Conservation (phyloP, 2,113 vertebrate genomes). For the Apeltes quadracus region DNA sequence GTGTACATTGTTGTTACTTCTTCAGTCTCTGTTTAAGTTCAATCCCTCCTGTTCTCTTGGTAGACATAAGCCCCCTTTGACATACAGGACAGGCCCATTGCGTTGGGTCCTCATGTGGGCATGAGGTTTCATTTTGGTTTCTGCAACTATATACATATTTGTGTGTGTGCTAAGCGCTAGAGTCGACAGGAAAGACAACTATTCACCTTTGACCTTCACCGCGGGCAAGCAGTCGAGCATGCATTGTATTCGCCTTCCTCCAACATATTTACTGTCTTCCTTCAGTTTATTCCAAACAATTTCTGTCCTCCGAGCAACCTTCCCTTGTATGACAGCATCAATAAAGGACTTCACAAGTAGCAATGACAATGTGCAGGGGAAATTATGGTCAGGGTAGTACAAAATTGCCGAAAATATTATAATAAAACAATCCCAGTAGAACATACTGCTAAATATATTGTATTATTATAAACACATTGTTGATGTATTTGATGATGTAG, state of each 20-base stretch:
- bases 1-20: not conserved
- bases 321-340: not conserved
- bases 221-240: not conserved
- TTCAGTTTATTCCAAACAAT: not conserved
- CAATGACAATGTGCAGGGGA: not conserved
- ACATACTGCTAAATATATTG: not conserved
- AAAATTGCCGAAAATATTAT: not conserved
- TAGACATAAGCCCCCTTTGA: slow-evolving; percentile 19
- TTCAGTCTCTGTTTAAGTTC: not conserved
- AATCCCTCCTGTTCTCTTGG: not conserved
- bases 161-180: not conserved
- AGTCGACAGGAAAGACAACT: not conserved
- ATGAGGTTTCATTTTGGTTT: slow-evolving; percentile 6
- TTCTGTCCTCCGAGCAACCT: not conserved
- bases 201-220: slow-evolving; percentile 28
- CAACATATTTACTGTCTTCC: not conserved
- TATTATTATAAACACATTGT: not conserved
- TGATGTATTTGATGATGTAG: not conserved
- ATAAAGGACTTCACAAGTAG: not conserved
- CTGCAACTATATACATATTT: slow-evolving; percentile 4
- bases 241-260: not conserved
- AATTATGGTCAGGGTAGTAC: not conserved
- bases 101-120: slow-evolving; percentile 17
- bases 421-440: not conserved
- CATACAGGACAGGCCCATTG: slow-evolving; percentile 9